Evolutionary conservation across 2,888 invertebrate species (phyloP), one percentile per base, ranked within the genome.

Genomic region (Ischnus inquisitorius): DNA sequence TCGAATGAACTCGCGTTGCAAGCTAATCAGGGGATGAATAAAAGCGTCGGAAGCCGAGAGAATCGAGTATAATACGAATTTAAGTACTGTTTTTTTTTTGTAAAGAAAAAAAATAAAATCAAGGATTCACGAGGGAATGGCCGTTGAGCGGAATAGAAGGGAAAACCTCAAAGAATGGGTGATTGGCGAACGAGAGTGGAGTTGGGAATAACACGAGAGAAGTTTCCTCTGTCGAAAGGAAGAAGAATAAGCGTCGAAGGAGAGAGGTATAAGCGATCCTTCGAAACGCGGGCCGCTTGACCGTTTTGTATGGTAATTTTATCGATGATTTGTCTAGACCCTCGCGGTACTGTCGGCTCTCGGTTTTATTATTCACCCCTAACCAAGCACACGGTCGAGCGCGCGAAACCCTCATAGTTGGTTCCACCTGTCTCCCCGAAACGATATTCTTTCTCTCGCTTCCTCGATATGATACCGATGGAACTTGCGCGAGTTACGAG

Each of bases 271-370:
- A 43, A 39, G 43, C 68, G 68, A 72, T 64, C n/a, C 0, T 81
- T 2, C 14, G 28, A 41, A 8, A 69, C 64, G 46, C 25, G 68
- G 19, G 28, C 57, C 76, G 79, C 86, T 87, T 87, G 88, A 89
- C 88, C 90, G 86, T 87, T 90, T 89, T 89, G 85, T 90, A 90
- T 90, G 90, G 85, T 89, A 90, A 90, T 90, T 87, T 88, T 84
- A 88, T 89, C 87, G 85, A 84, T 78, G 86, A 84, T 82, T 84
- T 82, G 85, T 85, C 84, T 65, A 76, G 71, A 82, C 76, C 81
- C 85, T 86, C 46, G 68, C 79, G 83, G 76, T 54, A 79, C 86
- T 72, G 72, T 75, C 69, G 34, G 64, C 60, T 60, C 71, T 86
- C 76, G 34, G 41, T 82, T 65, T 85, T 84, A 76, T 88, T 87